Evolutionary conservation across 2,113 vertebrate species (phyloP), one percentile per base, ranked within the genome.

Genomic region (Phycodurus eques): DNA sequence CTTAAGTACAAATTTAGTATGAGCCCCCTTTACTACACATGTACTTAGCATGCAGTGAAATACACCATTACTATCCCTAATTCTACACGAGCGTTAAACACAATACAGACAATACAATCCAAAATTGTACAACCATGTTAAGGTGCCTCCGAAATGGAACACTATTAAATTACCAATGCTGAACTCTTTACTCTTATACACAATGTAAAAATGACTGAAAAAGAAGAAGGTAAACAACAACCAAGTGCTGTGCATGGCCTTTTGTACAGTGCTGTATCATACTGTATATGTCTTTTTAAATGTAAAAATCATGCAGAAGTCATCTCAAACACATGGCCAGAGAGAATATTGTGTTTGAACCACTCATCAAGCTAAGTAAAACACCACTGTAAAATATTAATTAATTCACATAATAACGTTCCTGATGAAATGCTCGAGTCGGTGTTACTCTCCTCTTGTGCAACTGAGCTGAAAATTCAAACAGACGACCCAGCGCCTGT

Each of bases 301-400:
- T 44, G 42, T 46, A 46, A 7, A 65, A 44, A 27, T 46, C 8
- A 56, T 76, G 78, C 68, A 62, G 78, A 89, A 84, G 85, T 88
- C 88, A 68, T 84, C 80, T 72, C 60, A 68, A 78, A 81, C 88
- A 87, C 85, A 82, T 82, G 83, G 77, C 76, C 78, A 51, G 61
- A 84, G 71, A 72, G 78, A 82, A 70, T 14, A 78, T 27, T 75
- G 67, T 71, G 62, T 75, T 79, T 61, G 66, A 71, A 68, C 57
- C 42, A 64, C 57, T 47, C 33, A 11, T 54, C 46, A 51, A 72
- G 54, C 19, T 67, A 73, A 76, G 66, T 76, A 4, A 72, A 71
- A 79, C 10, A 71, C 31, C 47, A 4, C 39, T 14, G 9, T 31
- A 7, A 65, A 54, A 73, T 42, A 1, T 12, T 4, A 20, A 31